Evolutionary conservation across 1,140 invertebrate species (phyloP).

Genomic region (Antheraea pernyi): DNA sequence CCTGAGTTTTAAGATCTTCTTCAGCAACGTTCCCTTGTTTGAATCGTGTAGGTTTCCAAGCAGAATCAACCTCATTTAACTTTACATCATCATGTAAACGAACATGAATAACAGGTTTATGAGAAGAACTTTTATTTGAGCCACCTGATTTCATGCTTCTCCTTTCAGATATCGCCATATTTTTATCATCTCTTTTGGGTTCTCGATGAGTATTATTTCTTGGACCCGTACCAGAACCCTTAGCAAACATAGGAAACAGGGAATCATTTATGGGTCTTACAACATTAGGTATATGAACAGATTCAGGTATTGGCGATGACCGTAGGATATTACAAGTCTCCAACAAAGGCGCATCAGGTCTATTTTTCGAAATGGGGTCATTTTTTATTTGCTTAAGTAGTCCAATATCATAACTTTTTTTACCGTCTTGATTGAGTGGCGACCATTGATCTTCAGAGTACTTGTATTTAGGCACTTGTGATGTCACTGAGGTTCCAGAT

Average conservation of each 20-base stretch:
- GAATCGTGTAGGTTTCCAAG: conserved; percentile 89
- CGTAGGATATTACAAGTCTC: conserved; percentile 37
- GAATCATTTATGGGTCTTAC: conserved; percentile 62
- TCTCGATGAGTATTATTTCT: conserved; percentile 55
- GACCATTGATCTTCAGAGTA: conserved; percentile 88
- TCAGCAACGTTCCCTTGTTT: conserved; percentile 75
- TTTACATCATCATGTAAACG: conserved; percentile 90
- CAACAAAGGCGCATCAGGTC: conserved; percentile 81
- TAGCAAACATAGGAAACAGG: conserved; percentile 56
- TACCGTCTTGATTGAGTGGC: conserved; percentile 88
- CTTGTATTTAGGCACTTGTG: conserved; percentile 60
- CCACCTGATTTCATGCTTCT: conserved; percentile 58
- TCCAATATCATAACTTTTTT: conserved; percentile 90
- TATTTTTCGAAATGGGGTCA: conserved; percentile 85
- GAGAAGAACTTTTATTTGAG: conserved; percentile 58
- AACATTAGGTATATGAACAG: conserved; percentile 52
- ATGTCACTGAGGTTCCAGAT: conserved; percentile 19
- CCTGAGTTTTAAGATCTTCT: conserved; percentile 84
- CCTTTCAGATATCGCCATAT: conserved; percentile 52
- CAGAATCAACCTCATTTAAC: conserved; percentile 91
- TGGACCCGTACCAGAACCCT: conserved; percentile 43
- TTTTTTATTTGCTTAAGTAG: conserved; percentile 88
- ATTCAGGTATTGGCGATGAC: conserved; percentile 55
- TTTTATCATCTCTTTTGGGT: conserved; percentile 63
- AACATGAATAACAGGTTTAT: conserved; percentile 83